These are phyloP conservation scores for Drosophila insularis DNA, from an alignment of 1,140 invertebrate species.

Conservation along the genomic window DNA sequence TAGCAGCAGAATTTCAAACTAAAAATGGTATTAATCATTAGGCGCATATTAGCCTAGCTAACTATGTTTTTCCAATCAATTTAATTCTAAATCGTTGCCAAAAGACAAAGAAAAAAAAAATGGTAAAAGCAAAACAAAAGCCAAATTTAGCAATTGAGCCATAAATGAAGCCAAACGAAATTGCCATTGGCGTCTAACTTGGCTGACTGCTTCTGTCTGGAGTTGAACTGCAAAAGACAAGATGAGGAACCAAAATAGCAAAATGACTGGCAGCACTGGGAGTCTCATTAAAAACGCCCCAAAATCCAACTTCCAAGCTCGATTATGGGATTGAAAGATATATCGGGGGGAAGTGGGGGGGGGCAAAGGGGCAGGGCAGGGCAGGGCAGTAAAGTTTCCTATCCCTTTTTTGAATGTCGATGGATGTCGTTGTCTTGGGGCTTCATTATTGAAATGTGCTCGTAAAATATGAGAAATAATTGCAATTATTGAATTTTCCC, in stretches of 20 bases:
- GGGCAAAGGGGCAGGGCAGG: no score
- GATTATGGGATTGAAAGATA: neutral
- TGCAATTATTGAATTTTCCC: slow-evolving; percentile 67
- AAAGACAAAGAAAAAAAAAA: neutral
- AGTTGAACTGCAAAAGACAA: neutral
- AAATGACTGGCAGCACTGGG: slow-evolving; percentile 50
- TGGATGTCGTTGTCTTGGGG: slow-evolving; percentile 16
- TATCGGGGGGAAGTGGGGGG: no score
- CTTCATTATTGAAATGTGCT: slow-evolving; percentile 70
- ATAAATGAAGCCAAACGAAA: slow-evolving; percentile 66
- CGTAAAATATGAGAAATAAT: slow-evolving; percentile 77
- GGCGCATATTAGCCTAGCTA: slow-evolving; percentile 30
- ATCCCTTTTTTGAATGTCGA: neutral
- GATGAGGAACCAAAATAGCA: neutral
- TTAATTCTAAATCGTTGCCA: slow-evolving; percentile 48
- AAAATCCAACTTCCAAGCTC: neutral
- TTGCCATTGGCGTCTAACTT: slow-evolving; percentile 37
- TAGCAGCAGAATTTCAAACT: neutral
- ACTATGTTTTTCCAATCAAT: slow-evolving; percentile 28
- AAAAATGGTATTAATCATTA: slow-evolving; percentile 22
- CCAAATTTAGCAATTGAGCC: slow-evolving; percentile 77
- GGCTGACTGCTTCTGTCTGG: neutral
- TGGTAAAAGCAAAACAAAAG: slow-evolving; percentile 11
- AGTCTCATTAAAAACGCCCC: slow-evolving; percentile 73
- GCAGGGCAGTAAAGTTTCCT: no score